phyloP scores from a whole-genome alignment of 2,888 invertebrate species.

The Crocallis elinguaria region DNA sequence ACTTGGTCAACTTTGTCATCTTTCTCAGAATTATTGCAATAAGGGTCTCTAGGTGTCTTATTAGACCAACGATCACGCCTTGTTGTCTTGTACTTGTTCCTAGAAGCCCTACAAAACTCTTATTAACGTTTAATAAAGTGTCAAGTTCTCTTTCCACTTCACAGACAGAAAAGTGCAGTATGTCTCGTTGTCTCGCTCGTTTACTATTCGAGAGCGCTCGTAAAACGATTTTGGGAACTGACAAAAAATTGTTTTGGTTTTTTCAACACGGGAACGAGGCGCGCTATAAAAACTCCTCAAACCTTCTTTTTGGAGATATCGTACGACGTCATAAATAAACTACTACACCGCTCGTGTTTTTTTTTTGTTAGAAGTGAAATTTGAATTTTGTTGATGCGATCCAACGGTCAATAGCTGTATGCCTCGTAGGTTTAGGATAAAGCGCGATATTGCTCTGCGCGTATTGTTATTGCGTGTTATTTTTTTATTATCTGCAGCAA shows the following conservation, averaged over 20 bases:
- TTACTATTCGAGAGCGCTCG: slow-evolving; percentile 80
- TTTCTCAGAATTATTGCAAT: slow-evolving; percentile 51
- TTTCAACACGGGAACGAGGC: slow-evolving; percentile 61
- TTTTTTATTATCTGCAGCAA: slow-evolving; percentile 69
- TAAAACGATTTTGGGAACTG: slow-evolving; percentile 73
- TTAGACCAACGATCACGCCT: slow-evolving; percentile 58
- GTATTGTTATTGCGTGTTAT: slow-evolving; percentile 58
- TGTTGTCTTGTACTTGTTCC: slow-evolving; percentile 59
- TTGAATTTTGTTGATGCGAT: slow-evolving; percentile 63
- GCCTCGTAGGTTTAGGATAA: slow-evolving; percentile 42
- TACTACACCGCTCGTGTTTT: slow-evolving; percentile 59
- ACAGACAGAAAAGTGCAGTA: slow-evolving; percentile 49
- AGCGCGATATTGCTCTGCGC: slow-evolving; percentile 35
- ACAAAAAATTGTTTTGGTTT: slow-evolving; percentile 83
- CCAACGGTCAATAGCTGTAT: slow-evolving; percentile 60
- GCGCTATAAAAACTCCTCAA: slow-evolving; percentile 50
- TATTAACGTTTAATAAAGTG: slow-evolving; percentile 59
- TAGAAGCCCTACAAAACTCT: slow-evolving; percentile 69
- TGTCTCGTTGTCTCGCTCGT: slow-evolving; percentile 55
- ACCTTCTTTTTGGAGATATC: slow-evolving; percentile 70
- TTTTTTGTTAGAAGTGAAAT: slow-evolving; percentile 60
- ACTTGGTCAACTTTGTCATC: slow-evolving; percentile 44
- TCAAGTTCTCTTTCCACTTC: slow-evolving; percentile 64
- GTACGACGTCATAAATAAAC: slow-evolving; percentile 77
- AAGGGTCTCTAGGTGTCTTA: slow-evolving; percentile 54